These are phyloP conservation scores for Agraylea sexmaculata DNA, from an alignment of 1,140 invertebrate genomes.

Conservation along the genomic window DNA sequence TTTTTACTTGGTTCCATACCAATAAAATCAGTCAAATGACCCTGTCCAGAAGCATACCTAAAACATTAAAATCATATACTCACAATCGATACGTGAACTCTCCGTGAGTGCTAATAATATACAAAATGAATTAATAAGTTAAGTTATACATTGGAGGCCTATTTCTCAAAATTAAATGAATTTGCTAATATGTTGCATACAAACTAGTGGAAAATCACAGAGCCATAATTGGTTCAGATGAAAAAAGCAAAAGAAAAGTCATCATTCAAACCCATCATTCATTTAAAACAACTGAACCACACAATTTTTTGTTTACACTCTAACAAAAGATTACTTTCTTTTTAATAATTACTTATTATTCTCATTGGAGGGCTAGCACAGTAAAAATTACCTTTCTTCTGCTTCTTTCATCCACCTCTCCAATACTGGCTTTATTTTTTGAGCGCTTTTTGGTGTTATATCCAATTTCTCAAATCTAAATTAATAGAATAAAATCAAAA, in stretches of 20 bases:
- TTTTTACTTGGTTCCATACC: slow-evolving; percentile 94
- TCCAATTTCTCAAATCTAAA: slow-evolving; percentile 98
- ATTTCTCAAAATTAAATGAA: no score
- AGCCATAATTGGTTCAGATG: no score
- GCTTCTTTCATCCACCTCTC: slow-evolving; percentile 98
- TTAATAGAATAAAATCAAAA: slow-evolving; percentile 35
- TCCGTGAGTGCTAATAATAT: slow-evolving; percentile 6
- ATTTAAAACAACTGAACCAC: slow-evolving; percentile 2
- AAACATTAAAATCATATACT: slow-evolving; percentile 33
- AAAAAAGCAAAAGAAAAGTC: no score
- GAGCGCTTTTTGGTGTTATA: slow-evolving; percentile 97
- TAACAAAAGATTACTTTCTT: background rate
- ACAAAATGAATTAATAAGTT: slow-evolving; percentile 13
- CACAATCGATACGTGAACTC: slow-evolving; percentile 1
- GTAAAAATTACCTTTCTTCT: slow-evolving; percentile 76
- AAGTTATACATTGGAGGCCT: no score
- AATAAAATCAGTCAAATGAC: slow-evolving; percentile 90
- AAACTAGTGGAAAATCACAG: no score
- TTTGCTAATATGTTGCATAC: no score
- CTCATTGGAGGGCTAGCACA: slow-evolving; percentile 3
- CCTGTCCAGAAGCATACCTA: slow-evolving; percentile 81
- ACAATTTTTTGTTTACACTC: slow-evolving; percentile 3
- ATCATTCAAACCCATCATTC: no score
- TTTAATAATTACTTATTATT: background rate
- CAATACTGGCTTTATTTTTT: slow-evolving; percentile 97